Evolutionary conservation across 1,140 invertebrate species (phyloP).

Genomic region (Lepeophtheirus salmonis): DNA sequence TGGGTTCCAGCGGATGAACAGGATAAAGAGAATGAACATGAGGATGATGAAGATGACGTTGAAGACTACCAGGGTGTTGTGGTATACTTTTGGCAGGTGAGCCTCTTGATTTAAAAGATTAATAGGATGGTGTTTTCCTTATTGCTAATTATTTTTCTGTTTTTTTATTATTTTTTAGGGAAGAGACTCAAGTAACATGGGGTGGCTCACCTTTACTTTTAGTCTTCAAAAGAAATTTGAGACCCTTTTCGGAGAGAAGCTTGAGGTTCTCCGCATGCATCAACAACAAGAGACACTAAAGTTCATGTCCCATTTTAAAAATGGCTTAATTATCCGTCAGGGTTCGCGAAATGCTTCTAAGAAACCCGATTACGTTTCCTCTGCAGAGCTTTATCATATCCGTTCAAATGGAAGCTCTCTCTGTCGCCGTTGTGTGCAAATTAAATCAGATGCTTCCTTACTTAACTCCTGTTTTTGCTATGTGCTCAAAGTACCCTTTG

Average conservation of each 20-base stretch:
- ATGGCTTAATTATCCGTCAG: constrained; percentile 78
- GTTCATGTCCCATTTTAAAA: constrained; percentile 93
- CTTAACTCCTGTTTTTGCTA: constrained; percentile 69
- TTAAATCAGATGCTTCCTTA: constrained; percentile 50
- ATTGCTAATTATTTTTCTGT: not conserved
- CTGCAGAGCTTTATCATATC: constrained; percentile 76
- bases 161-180: constrained; percentile 42
- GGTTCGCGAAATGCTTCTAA: constrained; percentile 5
- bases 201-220: constrained; percentile 97
- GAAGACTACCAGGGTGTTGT: constrained; percentile 86
- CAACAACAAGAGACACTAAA: constrained; percentile 98
- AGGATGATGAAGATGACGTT: constrained; percentile 39
- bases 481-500: constrained; percentile 86
- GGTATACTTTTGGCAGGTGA: constrained; percentile 77
- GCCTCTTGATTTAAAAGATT: no score
- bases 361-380: constrained; percentile 22
- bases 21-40: constrained; percentile 33
- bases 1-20: constrained; percentile 50
- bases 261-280: constrained; percentile 91
- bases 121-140: no score
- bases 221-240: constrained; percentile 95
- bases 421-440: constrained; percentile 80
- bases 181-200: constrained; percentile 90
- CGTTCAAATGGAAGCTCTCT: constrained; percentile 85
- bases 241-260: constrained; percentile 72